phyloP scores from a whole-genome alignment of 2,888 invertebrate species.

The Ormyrus pomaceus region DNA sequence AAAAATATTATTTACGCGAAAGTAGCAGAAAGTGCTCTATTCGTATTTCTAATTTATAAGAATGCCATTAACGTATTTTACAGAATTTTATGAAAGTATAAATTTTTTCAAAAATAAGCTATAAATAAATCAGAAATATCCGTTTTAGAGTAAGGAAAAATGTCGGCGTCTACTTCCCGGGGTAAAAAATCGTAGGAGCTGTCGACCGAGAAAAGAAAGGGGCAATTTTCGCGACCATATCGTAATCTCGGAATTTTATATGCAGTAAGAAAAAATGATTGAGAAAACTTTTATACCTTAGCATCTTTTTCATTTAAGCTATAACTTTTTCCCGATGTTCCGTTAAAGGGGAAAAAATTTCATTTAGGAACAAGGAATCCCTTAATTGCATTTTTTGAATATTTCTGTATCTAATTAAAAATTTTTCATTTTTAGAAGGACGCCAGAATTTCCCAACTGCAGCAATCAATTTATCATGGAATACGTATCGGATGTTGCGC shows the following conservation, averaged over 20 bases:
- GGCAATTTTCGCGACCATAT: conserved; percentile 31
- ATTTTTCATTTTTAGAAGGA: too few relatives aligned
- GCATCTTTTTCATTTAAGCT: not conserved
- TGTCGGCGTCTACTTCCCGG: conserved; percentile 1
- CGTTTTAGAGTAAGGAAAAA: conserved; percentile 33
- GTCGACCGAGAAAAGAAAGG: conserved; percentile 12
- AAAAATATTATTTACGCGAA: too few relatives aligned
- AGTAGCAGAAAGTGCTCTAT: too few relatives aligned
- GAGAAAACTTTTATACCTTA: conserved; percentile 4
- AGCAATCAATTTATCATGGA: too few relatives aligned
- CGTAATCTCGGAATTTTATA: conserved; percentile 23
- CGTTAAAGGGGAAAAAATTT: too few relatives aligned
- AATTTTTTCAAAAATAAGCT: not conserved
- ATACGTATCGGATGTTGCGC: too few relatives aligned
- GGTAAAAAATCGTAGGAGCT: conserved; percentile 35
- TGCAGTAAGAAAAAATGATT: conserved; percentile 22
- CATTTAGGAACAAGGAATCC: too few relatives aligned
- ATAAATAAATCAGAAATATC: conserved; percentile 8
- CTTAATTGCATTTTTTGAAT: too few relatives aligned
- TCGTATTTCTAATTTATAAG: not conserved
- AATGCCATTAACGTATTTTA: not conserved
- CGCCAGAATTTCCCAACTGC: too few relatives aligned
- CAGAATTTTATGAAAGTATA: conserved; percentile 4
- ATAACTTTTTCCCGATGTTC: not conserved
- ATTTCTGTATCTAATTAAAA: too few relatives aligned